Evolutionary conservation across 2,797 vertebrate species (phyloP), one percentile per base, ranked within the genome.

Genomic region (Sebastes melanostomus): DNA sequence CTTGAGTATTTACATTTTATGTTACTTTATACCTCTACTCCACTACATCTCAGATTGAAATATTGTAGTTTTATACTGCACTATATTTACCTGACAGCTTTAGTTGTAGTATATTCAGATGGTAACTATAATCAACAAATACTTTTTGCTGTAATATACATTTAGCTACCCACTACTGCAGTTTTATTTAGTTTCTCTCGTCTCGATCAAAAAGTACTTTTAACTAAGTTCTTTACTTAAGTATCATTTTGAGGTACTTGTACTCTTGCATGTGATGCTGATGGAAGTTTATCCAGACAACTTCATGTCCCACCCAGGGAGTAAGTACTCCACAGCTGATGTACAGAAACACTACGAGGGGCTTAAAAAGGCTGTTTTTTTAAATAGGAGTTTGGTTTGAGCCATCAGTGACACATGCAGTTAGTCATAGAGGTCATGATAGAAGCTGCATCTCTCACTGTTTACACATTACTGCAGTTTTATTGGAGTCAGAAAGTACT

Each of bases 201-300:
- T 30, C 46, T 52, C 8, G 18, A 20, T 34, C 32, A 34, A 20
- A 20, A 52, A 52, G 50, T 52, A 52, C 20, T 10, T n/a, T 52
- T n/a, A 24, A 11, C 4, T 55, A 11, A 36, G 12, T 36, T 36
- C 89, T 30, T 30, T 30, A 30, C 29, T 30, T 30, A 30, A 30
- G 12, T 32, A 32, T 25, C 50, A 52, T 52, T 52, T 52, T 20
- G 11, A 56, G 24, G 11, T 25, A 56, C 54, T 56, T 25, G 22
- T 56, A 56, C 18, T 52, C 54, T 12, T 24, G 74, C 63, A 29
- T 68, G 80, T 62, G 86, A 92, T 32, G 30, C 30, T 32, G 30
- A 32, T 32, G 30, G 30, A 30, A 91, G 86, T 91, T 93, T 89
- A 87, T 67, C 82, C 87, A 34, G 32, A 34, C 32, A 34, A 34